Conservation (phyloP, 2,113 vertebrate species). For the Columbina picui region DNA sequence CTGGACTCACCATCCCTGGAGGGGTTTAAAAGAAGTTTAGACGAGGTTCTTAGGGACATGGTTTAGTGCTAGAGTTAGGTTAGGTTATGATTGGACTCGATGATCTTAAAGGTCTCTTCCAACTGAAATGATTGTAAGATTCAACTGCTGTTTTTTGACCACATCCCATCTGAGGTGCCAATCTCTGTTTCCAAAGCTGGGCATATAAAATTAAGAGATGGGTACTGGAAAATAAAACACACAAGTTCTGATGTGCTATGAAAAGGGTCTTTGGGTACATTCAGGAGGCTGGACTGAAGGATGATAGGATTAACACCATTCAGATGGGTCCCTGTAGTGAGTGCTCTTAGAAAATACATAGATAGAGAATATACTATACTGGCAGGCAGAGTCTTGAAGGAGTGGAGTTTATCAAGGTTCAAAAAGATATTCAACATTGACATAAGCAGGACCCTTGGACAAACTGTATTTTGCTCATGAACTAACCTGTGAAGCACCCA, state of each 20-base stretch:
- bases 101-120: neutral
- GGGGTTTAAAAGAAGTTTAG: no score
- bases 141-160: neutral
- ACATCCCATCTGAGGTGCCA: neutral
- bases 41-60: no score
- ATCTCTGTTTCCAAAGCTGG: neutral
- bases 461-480: neutral
- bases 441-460: neutral
- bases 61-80: no score
- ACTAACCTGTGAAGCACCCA: neutral
- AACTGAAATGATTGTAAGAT: no score
- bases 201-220: neutral
- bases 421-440: neutral
- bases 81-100: no score
- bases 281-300: neutral
- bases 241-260: neutral
- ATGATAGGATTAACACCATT: neutral
- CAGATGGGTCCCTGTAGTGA: neutral
- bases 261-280: neutral
- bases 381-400: neutral
- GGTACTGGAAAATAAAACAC: neutral
- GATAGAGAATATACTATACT: accelerated
- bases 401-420: neutral
- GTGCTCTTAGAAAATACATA: neutral
- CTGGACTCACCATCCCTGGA: no score